Evolutionary conservation across 2,888 invertebrate genomes (phyloP).

Genomic region (Rhimphoctona megacephalus): DNA sequence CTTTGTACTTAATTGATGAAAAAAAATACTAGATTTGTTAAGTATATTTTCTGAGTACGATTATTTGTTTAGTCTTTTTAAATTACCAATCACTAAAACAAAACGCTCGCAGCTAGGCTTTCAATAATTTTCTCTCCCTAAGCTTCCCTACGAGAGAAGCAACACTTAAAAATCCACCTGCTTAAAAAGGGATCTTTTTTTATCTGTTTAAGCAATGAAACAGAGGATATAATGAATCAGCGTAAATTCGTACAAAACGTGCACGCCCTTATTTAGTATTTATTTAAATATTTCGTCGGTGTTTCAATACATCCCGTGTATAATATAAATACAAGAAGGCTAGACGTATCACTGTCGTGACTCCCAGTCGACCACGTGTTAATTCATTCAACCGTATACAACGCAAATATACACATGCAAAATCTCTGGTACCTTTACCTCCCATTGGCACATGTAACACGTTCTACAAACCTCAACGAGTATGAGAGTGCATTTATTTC

Average conservation of each 20-base stretch:
- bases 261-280: neutral
- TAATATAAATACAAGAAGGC: neutral
- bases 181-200: neutral
- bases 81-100: neutral
- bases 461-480: constrained; percentile 52
- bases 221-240: neutral
- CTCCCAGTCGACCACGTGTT: constrained; percentile 39
- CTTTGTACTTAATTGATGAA: no score
- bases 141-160: neutral
- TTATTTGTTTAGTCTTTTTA: no score
- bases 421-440: constrained; percentile 22
- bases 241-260: neutral
- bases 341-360: neutral
- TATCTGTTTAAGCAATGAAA: neutral
- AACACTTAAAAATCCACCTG: neutral
- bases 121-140: neutral
- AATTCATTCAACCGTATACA: constrained; percentile 45
- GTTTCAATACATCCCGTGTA: neutral
- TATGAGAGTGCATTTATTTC: constrained; percentile 58
- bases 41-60: no score
- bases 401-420: constrained; percentile 39
- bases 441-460: constrained; percentile 47
- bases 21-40: no score
- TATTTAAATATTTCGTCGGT: neutral
- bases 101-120: neutral